These are phyloP conservation scores for Phrynocephalus forsythii DNA, from an alignment of 2,797 vertebrate genomes.

Conservation along the genomic window DNA sequence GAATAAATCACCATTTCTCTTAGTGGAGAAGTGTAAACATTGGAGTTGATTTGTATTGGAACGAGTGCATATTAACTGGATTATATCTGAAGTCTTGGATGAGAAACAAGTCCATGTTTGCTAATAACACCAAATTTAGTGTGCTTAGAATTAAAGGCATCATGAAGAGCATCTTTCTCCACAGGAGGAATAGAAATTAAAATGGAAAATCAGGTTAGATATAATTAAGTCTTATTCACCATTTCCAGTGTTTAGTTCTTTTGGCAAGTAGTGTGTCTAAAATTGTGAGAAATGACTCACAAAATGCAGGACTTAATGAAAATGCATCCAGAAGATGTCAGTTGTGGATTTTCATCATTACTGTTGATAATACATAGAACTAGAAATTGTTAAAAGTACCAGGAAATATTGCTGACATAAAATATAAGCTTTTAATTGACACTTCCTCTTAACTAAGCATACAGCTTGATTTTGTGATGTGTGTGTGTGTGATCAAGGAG, in stretches of 20 bases:
- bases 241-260: conserved; percentile 42
- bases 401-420: conserved; percentile 57
- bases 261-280: conserved; percentile 13
- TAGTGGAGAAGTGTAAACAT: neutral
- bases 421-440: neutral
- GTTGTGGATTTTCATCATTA: conserved; percentile 51
- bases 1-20: neutral
- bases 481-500: conserved; percentile 31
- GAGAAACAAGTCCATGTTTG: neutral
- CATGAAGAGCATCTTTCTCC: neutral
- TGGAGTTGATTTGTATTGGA: neutral
- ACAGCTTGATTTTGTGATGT: conserved; percentile 69
- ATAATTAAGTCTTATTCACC: neutral
- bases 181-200: neutral
- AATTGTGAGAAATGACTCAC: conserved; percentile 18
- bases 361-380: conserved; percentile 51
- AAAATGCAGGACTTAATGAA: conserved; percentile 65
- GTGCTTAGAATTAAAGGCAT: neutral
- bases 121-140: neutral
- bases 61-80: neutral
- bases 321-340: conserved; percentile 60
- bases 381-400: conserved; percentile 54
- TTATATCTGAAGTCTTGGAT: neutral
- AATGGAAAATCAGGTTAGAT: neutral
- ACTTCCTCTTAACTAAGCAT: conserved; percentile 68